Percentiles rank a stretch among this genome's conserved stretches.
Evolutionary conservation across 2,797 vertebrate genomes (phyloP).

Genomic region (Alosa sapidissima): DNA sequence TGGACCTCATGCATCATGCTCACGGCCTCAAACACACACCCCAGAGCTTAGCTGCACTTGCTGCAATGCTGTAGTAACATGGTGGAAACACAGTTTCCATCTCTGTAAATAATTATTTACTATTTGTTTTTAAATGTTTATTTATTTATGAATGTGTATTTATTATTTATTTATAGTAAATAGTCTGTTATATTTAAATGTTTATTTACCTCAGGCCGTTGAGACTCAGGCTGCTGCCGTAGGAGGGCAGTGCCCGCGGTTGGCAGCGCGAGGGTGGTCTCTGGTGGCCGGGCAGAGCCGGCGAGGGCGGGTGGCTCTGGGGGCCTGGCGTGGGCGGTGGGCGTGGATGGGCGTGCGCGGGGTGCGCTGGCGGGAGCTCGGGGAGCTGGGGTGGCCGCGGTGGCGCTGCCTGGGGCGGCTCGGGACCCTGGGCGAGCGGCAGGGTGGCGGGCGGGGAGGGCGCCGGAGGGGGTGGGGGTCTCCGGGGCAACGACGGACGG

Average conservation of each 20-base stretch:
- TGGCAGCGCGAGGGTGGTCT: slow-evolving; percentile 81
- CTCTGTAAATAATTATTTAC: neutral
- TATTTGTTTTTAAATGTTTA: neutral
- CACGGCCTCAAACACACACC: neutral
- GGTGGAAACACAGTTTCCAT: neutral
- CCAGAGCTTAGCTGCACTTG: neutral
- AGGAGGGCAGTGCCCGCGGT: slow-evolving; percentile 81
- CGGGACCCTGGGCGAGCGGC: slow-evolving; percentile 69
- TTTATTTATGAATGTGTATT: neutral
- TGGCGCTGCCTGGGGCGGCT: slow-evolving; percentile 65
- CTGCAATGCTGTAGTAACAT: neutral
- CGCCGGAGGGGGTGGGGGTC: slow-evolving; percentile 44
- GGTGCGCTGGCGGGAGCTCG: slow-evolving; percentile 65
- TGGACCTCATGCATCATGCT: neutral
- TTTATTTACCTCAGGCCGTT: slow-evolving; percentile 88
- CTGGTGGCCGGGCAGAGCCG: slow-evolving; percentile 76
- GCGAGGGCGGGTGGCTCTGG: slow-evolving; percentile 68
- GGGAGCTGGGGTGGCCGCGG: slow-evolving; percentile 58
- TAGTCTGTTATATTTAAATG: neutral
- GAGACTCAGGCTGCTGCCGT: slow-evolving; percentile 87
- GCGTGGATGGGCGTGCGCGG: slow-evolving; percentile 65
- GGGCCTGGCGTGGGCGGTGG: slow-evolving; percentile 71
- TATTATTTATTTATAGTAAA: neutral
- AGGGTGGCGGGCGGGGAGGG: slow-evolving; percentile 62
- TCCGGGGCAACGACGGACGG: slow-evolving; percentile 50